Percentiles rank a stretch among this genome's conserved stretches.
Evolutionary conservation across 2,888 invertebrate genomes (phyloP).

Genomic region (Smittia aterrima): DNA sequence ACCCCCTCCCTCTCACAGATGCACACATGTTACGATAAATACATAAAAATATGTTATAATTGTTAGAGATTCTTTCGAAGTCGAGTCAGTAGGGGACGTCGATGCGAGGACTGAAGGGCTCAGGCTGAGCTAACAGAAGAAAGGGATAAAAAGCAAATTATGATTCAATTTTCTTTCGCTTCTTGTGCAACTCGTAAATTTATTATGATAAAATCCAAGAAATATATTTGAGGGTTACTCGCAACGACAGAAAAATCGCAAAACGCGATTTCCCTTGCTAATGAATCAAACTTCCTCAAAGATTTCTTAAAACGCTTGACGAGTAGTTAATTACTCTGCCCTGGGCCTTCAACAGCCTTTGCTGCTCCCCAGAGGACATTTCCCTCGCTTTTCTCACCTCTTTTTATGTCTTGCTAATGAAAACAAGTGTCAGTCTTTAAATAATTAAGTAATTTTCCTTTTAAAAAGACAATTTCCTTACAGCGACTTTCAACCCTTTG

Average conservation of each 20-base stretch:
- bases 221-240: neutral
- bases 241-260: too few species aligned
- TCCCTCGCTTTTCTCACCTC: neutral
- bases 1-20: neutral
- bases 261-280: too few species aligned
- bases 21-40: slow-evolving; percentile 33
- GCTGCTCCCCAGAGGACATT: neutral
- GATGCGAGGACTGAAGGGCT: neutral
- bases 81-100: neutral
- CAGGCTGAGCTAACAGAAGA: neutral
- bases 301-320: neutral
- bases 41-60: slow-evolving; percentile 26
- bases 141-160: slow-evolving; percentile 29
- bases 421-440: slow-evolving; percentile 31
- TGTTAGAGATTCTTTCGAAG: neutral
- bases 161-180: slow-evolving; percentile 19
- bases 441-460: slow-evolving; percentile 20
- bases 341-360: neutral
- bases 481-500: neutral
- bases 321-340: neutral
- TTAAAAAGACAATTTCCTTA: slow-evolving; percentile 8
- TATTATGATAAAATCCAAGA: neutral
- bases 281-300: neutral
- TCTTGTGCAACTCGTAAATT: slow-evolving; percentile 1
- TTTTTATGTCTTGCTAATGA: slow-evolving; percentile 29